A percentile compares a stretch with the other conserved stretches of the same genome.
Evolutionary conservation across 2,797 vertebrate genomes (phyloP).

Genomic region (Rhabdophis nuchalis): DNA sequence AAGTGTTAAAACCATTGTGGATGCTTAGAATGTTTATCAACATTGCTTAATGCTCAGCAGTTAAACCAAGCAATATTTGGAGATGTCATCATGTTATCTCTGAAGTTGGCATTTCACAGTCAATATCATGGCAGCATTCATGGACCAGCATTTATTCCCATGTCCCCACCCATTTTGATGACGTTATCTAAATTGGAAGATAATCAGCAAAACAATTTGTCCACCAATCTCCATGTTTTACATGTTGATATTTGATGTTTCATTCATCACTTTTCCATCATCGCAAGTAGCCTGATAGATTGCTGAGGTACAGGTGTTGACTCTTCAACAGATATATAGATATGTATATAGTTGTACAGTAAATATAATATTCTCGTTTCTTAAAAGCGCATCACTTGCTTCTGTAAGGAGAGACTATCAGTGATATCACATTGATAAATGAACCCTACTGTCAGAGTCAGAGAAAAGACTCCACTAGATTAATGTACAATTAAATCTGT

Average conservation of each 20-base stretch:
- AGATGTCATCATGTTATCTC: background rate
- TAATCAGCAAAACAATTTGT: background rate
- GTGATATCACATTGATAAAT: slow-evolving; percentile 52
- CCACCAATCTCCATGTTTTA: background rate
- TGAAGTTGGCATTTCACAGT: background rate
- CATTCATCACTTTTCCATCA: background rate
- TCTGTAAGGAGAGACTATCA: slow-evolving; percentile 32
- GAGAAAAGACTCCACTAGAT: slow-evolving; percentile 56
- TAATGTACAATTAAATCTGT: slow-evolving; percentile 55
- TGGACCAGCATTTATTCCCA: background rate
- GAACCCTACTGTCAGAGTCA: slow-evolving; percentile 63
- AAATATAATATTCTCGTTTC: background rate
- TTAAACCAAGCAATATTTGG: background rate
- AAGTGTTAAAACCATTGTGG: background rate
- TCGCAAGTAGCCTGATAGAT: background rate
- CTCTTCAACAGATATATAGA: background rate
- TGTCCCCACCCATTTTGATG: background rate
- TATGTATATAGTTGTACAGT: background rate
- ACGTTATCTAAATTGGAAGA: background rate
- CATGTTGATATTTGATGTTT: background rate
- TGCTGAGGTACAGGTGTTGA: background rate
- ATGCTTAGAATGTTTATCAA: background rate
- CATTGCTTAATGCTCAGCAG: background rate
- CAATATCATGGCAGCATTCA: background rate
- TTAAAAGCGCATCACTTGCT: background rate